Percentiles rank a stretch among this genome's conserved stretches.
phyloP scores from a whole-genome alignment of 2,113 vertebrate genomes.

The Phaethon lepturus region DNA sequence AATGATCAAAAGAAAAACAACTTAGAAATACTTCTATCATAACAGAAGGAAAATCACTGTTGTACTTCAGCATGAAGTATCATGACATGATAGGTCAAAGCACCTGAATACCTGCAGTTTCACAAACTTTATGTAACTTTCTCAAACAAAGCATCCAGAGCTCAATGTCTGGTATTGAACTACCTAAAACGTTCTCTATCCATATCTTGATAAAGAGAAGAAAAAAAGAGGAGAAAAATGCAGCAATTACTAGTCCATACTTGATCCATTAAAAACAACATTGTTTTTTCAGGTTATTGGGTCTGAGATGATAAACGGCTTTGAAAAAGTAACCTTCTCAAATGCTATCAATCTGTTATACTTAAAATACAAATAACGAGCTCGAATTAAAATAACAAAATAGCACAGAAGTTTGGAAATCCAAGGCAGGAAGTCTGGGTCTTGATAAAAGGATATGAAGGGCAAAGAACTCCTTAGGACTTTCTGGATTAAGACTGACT shows the following conservation, averaged over 20 bases:
- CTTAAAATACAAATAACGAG: not conserved
- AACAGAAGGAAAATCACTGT: not conserved
- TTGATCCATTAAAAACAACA: not conserved
- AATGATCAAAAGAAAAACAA: not conserved
- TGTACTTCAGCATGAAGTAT: not conserved
- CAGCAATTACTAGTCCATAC: not conserved
- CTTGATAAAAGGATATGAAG: not conserved
- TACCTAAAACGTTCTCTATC: not conserved
- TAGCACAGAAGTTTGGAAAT: not conserved
- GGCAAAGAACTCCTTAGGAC: not conserved
- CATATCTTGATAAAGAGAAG: not conserved
- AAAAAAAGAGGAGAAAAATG: not conserved
- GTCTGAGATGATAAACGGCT: not conserved
- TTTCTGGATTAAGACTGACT: not conserved
- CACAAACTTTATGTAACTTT: not conserved
- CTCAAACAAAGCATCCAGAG: not conserved
- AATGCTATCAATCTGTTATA: not conserved
- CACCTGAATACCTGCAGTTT: not conserved
- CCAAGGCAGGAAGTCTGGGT: not conserved
- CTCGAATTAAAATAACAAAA: not conserved
- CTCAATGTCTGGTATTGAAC: not conserved
- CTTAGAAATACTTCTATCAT: not conserved
- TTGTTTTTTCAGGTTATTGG: not conserved
- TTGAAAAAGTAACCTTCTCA: not conserved
- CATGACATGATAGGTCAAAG: not conserved